Conservation (phyloP, 1,140 invertebrate species). For the Zaprionus inermis region DNA sequence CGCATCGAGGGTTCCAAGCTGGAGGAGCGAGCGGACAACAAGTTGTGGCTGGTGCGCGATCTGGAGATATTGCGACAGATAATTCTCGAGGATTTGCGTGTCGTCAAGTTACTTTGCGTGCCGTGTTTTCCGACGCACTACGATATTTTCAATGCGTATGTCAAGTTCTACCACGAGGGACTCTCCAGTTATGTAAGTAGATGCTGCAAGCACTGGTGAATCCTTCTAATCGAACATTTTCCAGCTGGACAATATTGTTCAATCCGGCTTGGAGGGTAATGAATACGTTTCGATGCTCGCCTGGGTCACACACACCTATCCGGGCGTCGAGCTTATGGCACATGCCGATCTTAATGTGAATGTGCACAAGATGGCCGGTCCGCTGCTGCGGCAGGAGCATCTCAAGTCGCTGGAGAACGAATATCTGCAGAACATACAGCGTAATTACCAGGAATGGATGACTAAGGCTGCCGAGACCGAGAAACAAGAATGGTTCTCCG, state of each 20-base stretch:
- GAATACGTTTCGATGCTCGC: slow-evolving; percentile 97
- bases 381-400: slow-evolving; percentile 90
- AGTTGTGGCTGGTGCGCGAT: slow-evolving; percentile 96
- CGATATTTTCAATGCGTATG: slow-evolving; percentile 95
- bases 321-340: slow-evolving; percentile 92
- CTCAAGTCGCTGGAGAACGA: slow-evolving; percentile 92
- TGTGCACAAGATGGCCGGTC: slow-evolving; percentile 85
- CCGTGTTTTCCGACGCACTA: slow-evolving; percentile 98
- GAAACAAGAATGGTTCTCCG: slow-evolving; percentile 93
- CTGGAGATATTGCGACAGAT: slow-evolving; percentile 92
- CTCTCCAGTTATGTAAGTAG: slow-evolving; percentile 92
- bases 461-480: slow-evolving; percentile 96
- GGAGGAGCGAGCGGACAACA: slow-evolving; percentile 95
- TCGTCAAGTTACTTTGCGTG: slow-evolving; percentile 95
- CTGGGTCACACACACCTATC: slow-evolving; percentile 96
- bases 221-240: not conserved
- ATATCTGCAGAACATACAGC: slow-evolving; percentile 94
- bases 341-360: slow-evolving; percentile 95
- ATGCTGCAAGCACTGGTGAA: not conserved
- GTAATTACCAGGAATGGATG: slow-evolving; percentile 98
- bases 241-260: slow-evolving; percentile 94
- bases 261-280: slow-evolving; percentile 95
- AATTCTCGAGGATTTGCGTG: slow-evolving; percentile 95
- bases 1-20: slow-evolving; percentile 95
- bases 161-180: slow-evolving; percentile 96